Conservation (phyloP, 2,113 vertebrate species). For the Spermophilus dauricus region DNA sequence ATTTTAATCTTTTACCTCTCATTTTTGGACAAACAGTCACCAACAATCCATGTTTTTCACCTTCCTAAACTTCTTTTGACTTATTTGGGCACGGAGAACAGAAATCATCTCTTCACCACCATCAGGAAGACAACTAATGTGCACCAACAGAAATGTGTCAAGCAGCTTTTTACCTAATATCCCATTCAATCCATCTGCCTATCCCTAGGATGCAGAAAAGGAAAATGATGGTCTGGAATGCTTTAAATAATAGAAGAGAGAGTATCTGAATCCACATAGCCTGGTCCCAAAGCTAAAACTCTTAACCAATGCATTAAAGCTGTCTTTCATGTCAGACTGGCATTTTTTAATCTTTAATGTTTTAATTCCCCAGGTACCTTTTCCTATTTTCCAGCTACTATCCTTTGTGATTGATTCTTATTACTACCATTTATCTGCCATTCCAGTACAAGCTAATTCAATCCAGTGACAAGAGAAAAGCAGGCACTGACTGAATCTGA, state of each 20-base stretch:
- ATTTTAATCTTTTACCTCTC: not conserved
- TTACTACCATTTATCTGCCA: not conserved
- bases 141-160: not conserved
- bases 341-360: not conserved
- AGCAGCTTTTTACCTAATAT: not conserved
- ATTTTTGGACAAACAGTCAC: slow-evolving; percentile 30
- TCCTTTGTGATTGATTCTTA: not conserved
- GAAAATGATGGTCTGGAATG: not conserved
- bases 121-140: not conserved
- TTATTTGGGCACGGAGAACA: not conserved
- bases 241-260: not conserved
- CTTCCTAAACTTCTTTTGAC: not conserved
- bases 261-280: not conserved
- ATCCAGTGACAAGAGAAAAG: not conserved
- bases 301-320: not conserved
- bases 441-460: slow-evolving; percentile 19
- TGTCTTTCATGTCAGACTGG: not conserved
- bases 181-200: not conserved
- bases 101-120: not conserved
- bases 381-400: slow-evolving; percentile 38
- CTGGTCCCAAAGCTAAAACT: not conserved
- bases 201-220: not conserved
- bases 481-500: not conserved
- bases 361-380: not conserved
- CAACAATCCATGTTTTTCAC: not conserved